phyloP scores from a whole-genome alignment of 2,888 invertebrate species.

The Sinhomidia bicolor region DNA sequence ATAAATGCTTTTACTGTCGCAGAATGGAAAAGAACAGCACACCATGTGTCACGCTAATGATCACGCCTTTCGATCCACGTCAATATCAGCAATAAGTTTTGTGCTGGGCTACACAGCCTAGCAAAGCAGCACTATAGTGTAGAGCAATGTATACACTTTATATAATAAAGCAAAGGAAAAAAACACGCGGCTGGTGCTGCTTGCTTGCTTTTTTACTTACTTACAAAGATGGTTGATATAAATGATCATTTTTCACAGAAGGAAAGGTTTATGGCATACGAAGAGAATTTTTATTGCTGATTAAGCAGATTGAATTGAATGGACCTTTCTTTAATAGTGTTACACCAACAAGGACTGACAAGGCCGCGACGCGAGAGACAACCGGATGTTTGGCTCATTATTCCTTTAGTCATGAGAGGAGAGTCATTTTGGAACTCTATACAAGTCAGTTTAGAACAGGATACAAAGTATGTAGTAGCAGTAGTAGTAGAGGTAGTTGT shows the following conservation, averaged over 20 bases:
- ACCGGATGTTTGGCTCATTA: conserved; percentile 66
- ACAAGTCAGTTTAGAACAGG: not conserved
- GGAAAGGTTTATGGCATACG: conserved; percentile 33
- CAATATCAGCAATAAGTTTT: conserved; percentile 51
- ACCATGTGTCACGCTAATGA: conserved; percentile 61
- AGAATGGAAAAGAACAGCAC: conserved; percentile 31
- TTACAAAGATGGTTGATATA: not conserved
- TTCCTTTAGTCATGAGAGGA: not conserved
- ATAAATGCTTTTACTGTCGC: conserved; percentile 57
- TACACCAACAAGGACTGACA: conserved; percentile 52
- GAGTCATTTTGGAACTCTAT: not conserved
- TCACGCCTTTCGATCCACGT: conserved; percentile 39
- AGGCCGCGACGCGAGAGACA: conserved; percentile 49
- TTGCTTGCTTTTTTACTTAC: no score
- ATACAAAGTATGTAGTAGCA: not conserved
- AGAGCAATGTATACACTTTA: no score
- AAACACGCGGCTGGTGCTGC: no score
- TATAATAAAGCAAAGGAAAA: not conserved
- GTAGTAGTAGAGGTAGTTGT: no score
- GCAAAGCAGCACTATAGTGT: no score
- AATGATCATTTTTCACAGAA: not conserved
- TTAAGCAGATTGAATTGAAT: conserved; percentile 61
- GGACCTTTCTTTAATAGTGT: conserved; percentile 41
- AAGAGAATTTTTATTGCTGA: conserved; percentile 65
- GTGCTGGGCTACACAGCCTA: not conserved